Evolutionary conservation across 2,888 invertebrate genomes (phyloP), one percentile per base, ranked within the genome.

Genomic region (Galerucella nymphaeae): DNA sequence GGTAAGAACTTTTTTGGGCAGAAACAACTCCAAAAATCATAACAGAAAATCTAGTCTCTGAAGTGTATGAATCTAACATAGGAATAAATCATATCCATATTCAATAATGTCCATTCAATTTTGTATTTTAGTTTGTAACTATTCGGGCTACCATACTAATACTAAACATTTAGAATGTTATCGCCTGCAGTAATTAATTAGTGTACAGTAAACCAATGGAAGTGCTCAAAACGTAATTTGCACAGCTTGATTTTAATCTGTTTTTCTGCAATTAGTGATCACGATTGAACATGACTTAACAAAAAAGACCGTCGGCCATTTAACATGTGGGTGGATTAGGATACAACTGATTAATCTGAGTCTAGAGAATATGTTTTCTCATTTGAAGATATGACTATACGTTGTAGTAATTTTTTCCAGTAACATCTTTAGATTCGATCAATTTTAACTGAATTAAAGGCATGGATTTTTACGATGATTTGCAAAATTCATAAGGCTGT

Each of bases 151-250:
- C 61, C 61, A 42, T 38, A 67, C 66, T 57, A 48, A 63, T 64
- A 67, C 61, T 70, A 72, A 72, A 66, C 61, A 66, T 66, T 62
- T 53, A 72, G 18, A 72, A 61, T 67, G 53, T 65, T 72, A 72
- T 69, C 67, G 75, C 75, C 70, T 55, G 50, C 53, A 66, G 72
- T 75, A 75, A 75, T 76, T 78, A 77, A 78, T 78, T 78, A 77
- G 71, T 74, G 72, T 65, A 71, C 65, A 71, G 75, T 75, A 74
- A 75, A 74, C 71, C 75, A 77, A 74, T 69, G 75, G 71, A 75
- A 78, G 79, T 78, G 77, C 75, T 77, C 77, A 77, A 77, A 79
- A 76, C 73, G 77, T 78, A 76, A 78, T 79, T 79, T 79, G 75
- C 76, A 76, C 77, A 73, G 76, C 77, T 78, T 75, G 77, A 72